phyloP scores from a whole-genome alignment of 2,888 invertebrate species.

The Nycteola revayana region DNA sequence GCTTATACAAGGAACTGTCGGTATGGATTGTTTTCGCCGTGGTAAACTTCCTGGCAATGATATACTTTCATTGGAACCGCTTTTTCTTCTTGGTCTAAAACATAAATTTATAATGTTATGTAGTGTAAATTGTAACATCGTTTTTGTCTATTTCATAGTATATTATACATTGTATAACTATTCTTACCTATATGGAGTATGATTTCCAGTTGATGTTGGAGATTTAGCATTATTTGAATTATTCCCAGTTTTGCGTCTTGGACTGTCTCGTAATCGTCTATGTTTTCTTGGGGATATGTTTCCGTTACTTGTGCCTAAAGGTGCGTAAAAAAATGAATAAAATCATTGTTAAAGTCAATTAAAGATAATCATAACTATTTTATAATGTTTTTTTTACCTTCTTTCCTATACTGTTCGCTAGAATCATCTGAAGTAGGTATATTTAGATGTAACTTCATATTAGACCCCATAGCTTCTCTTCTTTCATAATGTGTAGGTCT shows the following conservation, averaged over 20 bases:
- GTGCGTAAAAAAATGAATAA: background rate
- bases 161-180: background rate
- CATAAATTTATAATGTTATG: conserved; percentile 1
- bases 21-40: conserved; percentile 82
- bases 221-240: conserved; percentile 79
- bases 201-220: conserved; percentile 68
- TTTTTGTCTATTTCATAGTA: background rate
- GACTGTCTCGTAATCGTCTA: conserved; percentile 84
- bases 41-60: conserved; percentile 84
- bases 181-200: conserved; percentile 66
- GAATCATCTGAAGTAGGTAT: conserved; percentile 84
- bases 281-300: conserved; percentile 82
- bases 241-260: conserved; percentile 84
- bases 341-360: background rate
- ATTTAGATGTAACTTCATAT: conserved; percentile 78
- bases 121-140: too few species aligned
- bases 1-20: conserved; percentile 70
- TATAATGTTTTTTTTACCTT: conserved; percentile 44
- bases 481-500: conserved; percentile 70
- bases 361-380: background rate
- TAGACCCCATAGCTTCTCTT: conserved; percentile 75
- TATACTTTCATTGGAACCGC: conserved; percentile 83
- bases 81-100: conserved; percentile 71
- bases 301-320: conserved; percentile 64
- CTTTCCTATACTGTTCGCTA: conserved; percentile 78